Percentiles rank a stretch among this genome's conserved stretches.
Evolutionary conservation across 2,113 vertebrate genomes (phyloP).

Genomic region (Nothocercus nigrocapillus): DNA sequence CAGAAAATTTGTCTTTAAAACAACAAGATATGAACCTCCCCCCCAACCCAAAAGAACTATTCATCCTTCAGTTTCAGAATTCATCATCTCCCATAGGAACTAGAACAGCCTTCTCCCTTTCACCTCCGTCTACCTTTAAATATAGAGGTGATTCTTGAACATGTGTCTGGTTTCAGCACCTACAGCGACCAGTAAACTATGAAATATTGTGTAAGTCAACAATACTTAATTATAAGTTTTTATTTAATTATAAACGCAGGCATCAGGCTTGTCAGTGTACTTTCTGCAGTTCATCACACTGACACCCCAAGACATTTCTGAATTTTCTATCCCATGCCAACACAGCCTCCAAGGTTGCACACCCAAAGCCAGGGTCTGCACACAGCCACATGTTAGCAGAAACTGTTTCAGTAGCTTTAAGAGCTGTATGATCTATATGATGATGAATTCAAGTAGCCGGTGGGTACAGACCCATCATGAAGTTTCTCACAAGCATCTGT

Average conservation of each 20-base stretch:
- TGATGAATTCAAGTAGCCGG: not conserved
- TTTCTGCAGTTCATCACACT: not conserved
- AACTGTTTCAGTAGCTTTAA: not conserved
- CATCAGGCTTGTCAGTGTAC: not conserved
- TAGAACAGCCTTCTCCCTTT: not conserved
- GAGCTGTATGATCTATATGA: not conserved
- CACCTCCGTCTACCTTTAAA: not conserved
- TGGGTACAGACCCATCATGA: not conserved
- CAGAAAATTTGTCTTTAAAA: not conserved
- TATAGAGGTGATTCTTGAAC: not conserved
- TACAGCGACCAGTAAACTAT: not conserved
- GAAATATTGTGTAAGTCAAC: not conserved
- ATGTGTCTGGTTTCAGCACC: not conserved
- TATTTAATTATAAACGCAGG: not conserved
- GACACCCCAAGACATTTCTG: rapidly evolving
- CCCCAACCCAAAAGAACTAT: not conserved
- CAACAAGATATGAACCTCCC: not conserved
- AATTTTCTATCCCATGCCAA: not conserved
- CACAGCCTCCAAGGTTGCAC: not conserved
- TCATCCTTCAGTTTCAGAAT: not conserved
- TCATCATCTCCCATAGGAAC: not conserved
- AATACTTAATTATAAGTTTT: rapidly evolving
- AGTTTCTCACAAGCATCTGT: not conserved
- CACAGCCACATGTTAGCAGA: not conserved
- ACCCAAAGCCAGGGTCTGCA: not conserved